Evolutionary conservation across 2,888 invertebrate genomes (phyloP).

Genomic region (Cheiracanthium punctorium): DNA sequence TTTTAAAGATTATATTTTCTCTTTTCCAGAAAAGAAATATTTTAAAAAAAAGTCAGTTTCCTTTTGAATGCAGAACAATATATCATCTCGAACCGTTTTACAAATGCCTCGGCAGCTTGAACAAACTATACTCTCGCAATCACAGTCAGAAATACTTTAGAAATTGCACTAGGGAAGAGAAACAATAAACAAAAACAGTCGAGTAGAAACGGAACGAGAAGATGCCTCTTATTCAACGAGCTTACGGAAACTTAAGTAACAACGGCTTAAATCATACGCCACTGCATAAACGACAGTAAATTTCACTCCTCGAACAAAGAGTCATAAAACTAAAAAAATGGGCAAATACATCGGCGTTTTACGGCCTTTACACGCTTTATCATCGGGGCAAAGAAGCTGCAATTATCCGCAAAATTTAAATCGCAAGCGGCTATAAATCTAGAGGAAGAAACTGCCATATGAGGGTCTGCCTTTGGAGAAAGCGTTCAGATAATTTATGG

Average conservation of each 20-base stretch:
- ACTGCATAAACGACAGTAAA: not conserved
- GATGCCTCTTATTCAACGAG: not conserved
- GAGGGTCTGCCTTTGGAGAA: not conserved
- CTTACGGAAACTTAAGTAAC: not conserved
- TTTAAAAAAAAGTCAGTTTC: too few species aligned
- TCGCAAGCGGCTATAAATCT: not conserved
- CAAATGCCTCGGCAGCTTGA: too few species aligned
- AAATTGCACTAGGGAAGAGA: too few species aligned
- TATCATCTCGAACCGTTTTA: too few species aligned
- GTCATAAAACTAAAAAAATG: not conserved
- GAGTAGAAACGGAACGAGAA: not conserved
- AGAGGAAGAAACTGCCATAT: not conserved
- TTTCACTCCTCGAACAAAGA: not conserved
- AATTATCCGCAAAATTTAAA: not conserved
- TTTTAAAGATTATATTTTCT: too few species aligned
- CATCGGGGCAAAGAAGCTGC: not conserved
- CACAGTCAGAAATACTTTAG: too few species aligned
- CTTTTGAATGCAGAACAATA: too few species aligned
- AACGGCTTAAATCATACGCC: not conserved
- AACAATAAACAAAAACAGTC: not conserved
- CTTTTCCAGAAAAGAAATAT: too few species aligned
- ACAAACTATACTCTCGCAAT: too few species aligned
- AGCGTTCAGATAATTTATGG: not conserved
- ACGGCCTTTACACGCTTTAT: not conserved
- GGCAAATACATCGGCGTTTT: not conserved